Conservation (phyloP, 2,888 invertebrate species). For the Lymantria monacha region DNA sequence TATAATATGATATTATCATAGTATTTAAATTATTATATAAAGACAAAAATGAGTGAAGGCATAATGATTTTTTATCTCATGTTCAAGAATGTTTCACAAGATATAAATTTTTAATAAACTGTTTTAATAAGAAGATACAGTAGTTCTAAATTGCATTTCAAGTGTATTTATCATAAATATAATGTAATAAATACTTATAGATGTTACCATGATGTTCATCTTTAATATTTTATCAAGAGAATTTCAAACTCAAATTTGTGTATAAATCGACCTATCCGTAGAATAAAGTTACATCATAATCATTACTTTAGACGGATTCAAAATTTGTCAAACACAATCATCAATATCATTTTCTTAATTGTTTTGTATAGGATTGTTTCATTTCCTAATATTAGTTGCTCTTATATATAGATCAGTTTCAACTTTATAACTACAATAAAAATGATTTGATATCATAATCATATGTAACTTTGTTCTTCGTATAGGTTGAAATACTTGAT, state of each 20-base stretch:
- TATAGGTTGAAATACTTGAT: background rate
- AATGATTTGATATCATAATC: too few relatives aligned
- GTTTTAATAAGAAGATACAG: background rate
- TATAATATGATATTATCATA: background rate
- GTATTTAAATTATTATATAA: background rate
- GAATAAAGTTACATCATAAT: too few relatives aligned
- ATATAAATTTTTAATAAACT: background rate
- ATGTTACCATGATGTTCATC: conserved; percentile 9
- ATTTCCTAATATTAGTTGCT: too few relatives aligned
- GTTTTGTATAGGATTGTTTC: too few relatives aligned
- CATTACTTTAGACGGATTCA: too few relatives aligned
- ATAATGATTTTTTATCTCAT: background rate
- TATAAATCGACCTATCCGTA: too few relatives aligned
- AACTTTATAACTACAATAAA: too few relatives aligned
- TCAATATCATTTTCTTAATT: too few relatives aligned
- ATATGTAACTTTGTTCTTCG: too few relatives aligned
- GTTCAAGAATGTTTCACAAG: background rate
- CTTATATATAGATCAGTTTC: too few relatives aligned
- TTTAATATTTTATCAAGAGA: conserved; percentile 4
- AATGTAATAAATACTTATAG: conserved; percentile 4
- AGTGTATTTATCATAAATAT: conserved; percentile 1
- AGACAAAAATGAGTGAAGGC: background rate
- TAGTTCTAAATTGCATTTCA: conserved; percentile 20
- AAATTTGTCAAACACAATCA: too few relatives aligned
- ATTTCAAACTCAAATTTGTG: conserved; percentile 1